A percentile compares a stretch with the other conserved stretches of the same genome.
Conservation (phyloP, 2,797 vertebrate genomes). For the Rachycentron canadum region DNA sequence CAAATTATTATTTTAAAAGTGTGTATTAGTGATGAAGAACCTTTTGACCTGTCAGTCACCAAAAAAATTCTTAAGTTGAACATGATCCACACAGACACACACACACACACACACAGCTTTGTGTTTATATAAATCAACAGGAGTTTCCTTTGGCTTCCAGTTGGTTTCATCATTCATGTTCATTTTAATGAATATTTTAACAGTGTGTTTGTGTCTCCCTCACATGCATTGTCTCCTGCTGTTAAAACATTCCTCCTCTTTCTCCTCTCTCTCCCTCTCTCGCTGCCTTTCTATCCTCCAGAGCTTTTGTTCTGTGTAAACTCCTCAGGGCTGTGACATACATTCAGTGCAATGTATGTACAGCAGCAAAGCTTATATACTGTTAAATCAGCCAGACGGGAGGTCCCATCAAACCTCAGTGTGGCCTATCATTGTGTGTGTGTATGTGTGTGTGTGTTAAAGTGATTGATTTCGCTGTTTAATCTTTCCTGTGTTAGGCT, state of each 20-base stretch:
- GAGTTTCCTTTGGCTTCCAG: slow-evolving; percentile 72
- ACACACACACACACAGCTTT: slow-evolving; percentile 29
- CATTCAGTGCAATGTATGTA: slow-evolving; percentile 52
- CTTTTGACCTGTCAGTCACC: slow-evolving; percentile 39
- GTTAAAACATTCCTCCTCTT: slow-evolving; percentile 48
- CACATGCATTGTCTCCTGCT: slow-evolving; percentile 61
- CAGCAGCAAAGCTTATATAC: slow-evolving; percentile 20
- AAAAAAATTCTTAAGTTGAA: slow-evolving; percentile 9
- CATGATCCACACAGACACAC: slow-evolving; percentile 5
- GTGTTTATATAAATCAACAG: slow-evolving; percentile 74
- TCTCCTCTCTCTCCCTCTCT: slow-evolving; percentile 17
- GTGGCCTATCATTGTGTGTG: slow-evolving; percentile 38
- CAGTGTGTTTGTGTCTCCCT: slow-evolving; percentile 61
- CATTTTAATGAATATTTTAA: slow-evolving; percentile 74
- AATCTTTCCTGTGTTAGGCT: slow-evolving; percentile 8
- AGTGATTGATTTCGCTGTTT: slow-evolving; percentile 34
- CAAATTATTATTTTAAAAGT: slow-evolving; percentile 27
- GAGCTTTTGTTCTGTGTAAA: slow-evolving; percentile 68
- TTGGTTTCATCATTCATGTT: slow-evolving; percentile 74
- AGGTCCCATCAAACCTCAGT: slow-evolving; percentile 38
- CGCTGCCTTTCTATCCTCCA: slow-evolving; percentile 51
- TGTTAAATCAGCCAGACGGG: slow-evolving; percentile 43
- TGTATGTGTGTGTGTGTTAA: slow-evolving; percentile 5
- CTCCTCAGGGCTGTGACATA: slow-evolving; percentile 74
- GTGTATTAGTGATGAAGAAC: slow-evolving; percentile 16